A percentile compares a stretch with the other conserved stretches of the same genome.
These are phyloP conservation scores for Latrodectus elegans DNA, from an alignment of 2,888 invertebrate genomes.

Conservation along the genomic window DNA sequence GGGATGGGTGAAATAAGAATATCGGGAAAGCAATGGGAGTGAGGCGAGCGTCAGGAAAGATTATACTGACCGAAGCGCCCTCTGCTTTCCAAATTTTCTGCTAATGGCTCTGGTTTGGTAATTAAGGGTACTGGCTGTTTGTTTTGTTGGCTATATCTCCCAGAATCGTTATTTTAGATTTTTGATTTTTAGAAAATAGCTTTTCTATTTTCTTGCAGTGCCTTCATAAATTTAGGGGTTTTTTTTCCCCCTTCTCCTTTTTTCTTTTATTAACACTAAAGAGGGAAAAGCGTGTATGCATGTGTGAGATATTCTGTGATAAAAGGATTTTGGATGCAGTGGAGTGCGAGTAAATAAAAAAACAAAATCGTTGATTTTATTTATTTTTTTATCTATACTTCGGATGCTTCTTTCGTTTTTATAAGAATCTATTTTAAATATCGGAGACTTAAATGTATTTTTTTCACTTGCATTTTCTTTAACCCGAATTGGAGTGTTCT, in stretches of 20 bases:
- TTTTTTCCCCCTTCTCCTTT: neutral
- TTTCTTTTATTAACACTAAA: constrained; percentile 5
- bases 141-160: constrained; percentile 33
- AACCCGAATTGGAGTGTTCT: constrained; percentile 32
- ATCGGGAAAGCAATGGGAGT: neutral
- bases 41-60: neutral
- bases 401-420: neutral
- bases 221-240: neutral
- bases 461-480: constrained; percentile 11
- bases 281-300: neutral
- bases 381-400: neutral
- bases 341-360: neutral
- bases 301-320: neutral
- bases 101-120: constrained; percentile 59
- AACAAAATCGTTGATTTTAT: neutral
- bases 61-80: neutral
- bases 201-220: constrained; percentile 3
- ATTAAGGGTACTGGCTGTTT: constrained; percentile 58
- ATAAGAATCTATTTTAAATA: constrained; percentile 1
- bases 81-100: constrained; percentile 48
- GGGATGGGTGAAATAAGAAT: neutral
- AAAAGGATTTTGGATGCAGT: constrained; percentile 5
- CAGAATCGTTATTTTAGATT: constrained; percentile 22
- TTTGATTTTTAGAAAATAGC: constrained; percentile 5
- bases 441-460: constrained; percentile 4